These are phyloP conservation scores for Meda fulgida DNA, from an alignment of 2,797 vertebrate genomes.

Conservation along the genomic window DNA sequence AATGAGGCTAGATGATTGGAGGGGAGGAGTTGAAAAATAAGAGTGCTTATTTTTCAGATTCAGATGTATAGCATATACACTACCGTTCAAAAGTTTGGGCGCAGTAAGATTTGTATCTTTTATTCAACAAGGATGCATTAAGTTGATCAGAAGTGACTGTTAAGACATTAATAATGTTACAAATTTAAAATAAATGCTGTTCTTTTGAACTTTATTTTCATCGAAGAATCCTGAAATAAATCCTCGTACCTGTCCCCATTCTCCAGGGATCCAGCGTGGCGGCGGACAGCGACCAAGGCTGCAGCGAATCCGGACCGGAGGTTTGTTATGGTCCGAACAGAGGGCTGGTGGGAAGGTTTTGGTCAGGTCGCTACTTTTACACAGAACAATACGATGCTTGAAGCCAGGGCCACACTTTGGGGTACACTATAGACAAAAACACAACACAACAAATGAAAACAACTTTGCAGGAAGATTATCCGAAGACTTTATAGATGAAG, in stretches of 20 bases:
- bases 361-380: conserved; percentile 94
- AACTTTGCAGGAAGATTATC: neutral
- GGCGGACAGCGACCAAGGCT: conserved; percentile 94
- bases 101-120: neutral
- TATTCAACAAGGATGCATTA: neutral
- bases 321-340: conserved; percentile 90
- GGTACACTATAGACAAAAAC: conserved; percentile 83
- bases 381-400: conserved; percentile 95
- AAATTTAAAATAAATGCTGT: neutral
- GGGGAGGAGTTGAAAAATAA: no score
- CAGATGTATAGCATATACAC: neutral
- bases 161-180: neutral
- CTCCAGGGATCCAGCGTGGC: conserved; percentile 95
- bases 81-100: neutral
- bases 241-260: conserved; percentile 88
- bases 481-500: neutral
- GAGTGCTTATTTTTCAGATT: neutral
- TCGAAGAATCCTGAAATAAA: neutral
- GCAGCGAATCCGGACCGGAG: conserved; percentile 91
- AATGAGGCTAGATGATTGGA: neutral
- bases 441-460: conserved; percentile 11
- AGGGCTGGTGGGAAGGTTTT: conserved; percentile 90
- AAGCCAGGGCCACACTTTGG: conserved; percentile 97
- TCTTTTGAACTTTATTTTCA: neutral
- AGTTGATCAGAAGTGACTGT: neutral